Base-by-base conservation (phyloP, 1,140 invertebrate species). In the Drosophila nannoptera region DNA sequence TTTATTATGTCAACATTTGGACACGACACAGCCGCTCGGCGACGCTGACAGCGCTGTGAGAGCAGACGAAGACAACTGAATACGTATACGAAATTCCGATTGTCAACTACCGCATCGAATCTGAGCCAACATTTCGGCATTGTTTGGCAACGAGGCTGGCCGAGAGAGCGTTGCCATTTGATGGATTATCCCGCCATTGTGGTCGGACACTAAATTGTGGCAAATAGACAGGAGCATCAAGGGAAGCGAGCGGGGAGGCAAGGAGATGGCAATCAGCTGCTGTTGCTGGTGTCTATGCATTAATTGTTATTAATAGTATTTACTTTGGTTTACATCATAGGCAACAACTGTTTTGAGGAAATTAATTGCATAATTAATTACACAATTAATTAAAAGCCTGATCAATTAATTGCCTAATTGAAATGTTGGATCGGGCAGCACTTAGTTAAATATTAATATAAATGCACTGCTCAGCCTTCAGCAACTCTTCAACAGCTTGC, bases 1-100 rank as follows among this genome's bases (percentile, higher is more conserved):
- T 84, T 84, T 84, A 84, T 84, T 84, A 84, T 84, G 80, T 84
- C 80, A 86, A 84, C 76, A 42, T 49, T 55, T 35, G 32, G 38
- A 22, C 7, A 43, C 58, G 22, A 38, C 64, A 33, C 22, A 22
- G 22, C 22, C 22, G 22, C 22, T 22, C 22, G 22, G 38, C 61
- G 54, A 4, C 65, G 56, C 61, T 78, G 68, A 78, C 72, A 73
- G 31, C 38, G 9, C 46, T 48, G 55, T 59, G 75, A 38, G 56
- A 60, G 61, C 56, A 64, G 48, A 49, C 43, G 35, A 54, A 54
- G 45, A 38, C 22, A 61, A 56, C 61, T 49, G 55, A 69, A 73
- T 56, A 55, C 63, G 40, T 14, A 43, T 5, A 22, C 9, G 40
- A 52, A 65, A 69, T 62, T 71, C 46, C 69, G 69, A 64, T 75